These are phyloP conservation scores for Galaxea fascicularis DNA, from an alignment of 92 coral and sea anemone genomes.

Conservation along the genomic window DNA sequence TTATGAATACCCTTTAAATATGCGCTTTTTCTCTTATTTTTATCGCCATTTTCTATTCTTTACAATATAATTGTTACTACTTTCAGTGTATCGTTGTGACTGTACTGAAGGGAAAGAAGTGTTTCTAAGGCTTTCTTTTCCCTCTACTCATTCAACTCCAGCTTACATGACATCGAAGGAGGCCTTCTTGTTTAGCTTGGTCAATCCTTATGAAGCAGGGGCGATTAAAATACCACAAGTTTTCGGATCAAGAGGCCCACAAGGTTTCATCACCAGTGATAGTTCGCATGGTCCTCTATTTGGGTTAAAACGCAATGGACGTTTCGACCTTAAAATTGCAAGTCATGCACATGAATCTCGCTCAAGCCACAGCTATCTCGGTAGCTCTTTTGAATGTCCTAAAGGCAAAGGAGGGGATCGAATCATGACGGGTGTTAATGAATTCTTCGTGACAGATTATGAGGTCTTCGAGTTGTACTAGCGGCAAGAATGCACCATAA, in stretches of 20 bases:
- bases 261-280: accelerated
- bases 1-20: too few species aligned
- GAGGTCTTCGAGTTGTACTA: constrained; percentile 6
- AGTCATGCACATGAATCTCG: background rate
- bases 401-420: background rate
- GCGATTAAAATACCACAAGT: background rate
- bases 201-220: background rate
- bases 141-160: background rate
- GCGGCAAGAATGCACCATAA: background rate
- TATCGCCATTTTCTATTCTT: too few species aligned
- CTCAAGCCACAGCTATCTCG: background rate
- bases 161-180: background rate
- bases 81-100: too few species aligned
- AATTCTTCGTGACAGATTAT: background rate
- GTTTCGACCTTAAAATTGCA: background rate
- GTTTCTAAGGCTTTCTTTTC: background rate
- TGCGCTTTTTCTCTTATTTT: too few species aligned
- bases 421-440: background rate
- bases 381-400: background rate
- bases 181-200: constrained; percentile 5
- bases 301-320: background rate
- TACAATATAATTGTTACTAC: too few species aligned
- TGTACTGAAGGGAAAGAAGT: too few species aligned
- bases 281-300: background rate
- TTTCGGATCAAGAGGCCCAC: background rate